A percentile compares a stretch with the other conserved stretches of the same genome.
phyloP scores from a whole-genome alignment of 1,140 invertebrate species.

The Steinernema khuongi region DNA sequence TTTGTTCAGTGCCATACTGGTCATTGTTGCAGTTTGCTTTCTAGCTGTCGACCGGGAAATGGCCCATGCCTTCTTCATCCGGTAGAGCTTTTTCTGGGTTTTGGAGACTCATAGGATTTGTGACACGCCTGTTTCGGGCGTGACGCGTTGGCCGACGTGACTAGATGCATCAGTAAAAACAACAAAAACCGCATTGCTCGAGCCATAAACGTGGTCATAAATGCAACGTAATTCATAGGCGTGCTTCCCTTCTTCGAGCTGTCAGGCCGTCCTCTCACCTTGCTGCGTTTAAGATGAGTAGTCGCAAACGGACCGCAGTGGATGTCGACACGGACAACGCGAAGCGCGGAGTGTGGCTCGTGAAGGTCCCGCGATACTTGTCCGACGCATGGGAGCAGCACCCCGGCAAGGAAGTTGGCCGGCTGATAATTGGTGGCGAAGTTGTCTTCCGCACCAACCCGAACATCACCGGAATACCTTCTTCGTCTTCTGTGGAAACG shows the following conservation, averaged over 20 bases:
- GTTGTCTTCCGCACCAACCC: background rate
- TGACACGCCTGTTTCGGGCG: too few species aligned
- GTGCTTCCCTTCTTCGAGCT: background rate
- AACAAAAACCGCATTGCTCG: too few species aligned
- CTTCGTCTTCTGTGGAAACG: background rate
- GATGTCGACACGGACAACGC: background rate
- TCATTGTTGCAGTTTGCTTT: too few species aligned
- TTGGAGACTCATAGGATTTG: too few species aligned
- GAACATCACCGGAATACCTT: too few species aligned
- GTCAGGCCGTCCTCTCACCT: background rate
- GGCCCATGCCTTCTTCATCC: too few species aligned
- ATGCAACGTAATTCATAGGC: background rate
- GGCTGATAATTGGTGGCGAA: background rate
- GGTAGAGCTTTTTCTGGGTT: too few species aligned
- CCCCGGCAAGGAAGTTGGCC: background rate
- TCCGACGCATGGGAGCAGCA: slow-evolving; percentile 3
- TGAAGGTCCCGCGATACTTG: background rate
- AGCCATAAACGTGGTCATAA: too few species aligned
- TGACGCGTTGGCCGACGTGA: too few species aligned
- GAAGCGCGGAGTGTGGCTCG: background rate
- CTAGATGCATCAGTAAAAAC: too few species aligned
- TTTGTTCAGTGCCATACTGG: too few species aligned
- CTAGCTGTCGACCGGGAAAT: too few species aligned
- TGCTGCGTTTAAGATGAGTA: background rate
- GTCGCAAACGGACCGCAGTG: background rate